Conservation (phyloP, 2,113 vertebrate species). For the Danionella cerebrum region DNA sequence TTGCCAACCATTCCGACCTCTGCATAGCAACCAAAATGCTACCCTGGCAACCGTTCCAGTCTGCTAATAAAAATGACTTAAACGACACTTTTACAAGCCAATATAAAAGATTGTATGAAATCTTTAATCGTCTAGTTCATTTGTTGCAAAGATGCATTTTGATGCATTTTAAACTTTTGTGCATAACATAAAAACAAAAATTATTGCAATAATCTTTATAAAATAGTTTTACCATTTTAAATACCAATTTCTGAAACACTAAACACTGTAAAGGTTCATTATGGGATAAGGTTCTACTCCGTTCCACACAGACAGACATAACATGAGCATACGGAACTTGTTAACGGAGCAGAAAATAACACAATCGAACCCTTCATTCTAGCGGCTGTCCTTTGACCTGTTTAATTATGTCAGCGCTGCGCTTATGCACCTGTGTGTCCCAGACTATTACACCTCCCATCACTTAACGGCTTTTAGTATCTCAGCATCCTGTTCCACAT, state of each 20-base stretch:
- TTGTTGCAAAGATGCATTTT: no score
- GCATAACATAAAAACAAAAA: no score
- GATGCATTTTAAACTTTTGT: no score
- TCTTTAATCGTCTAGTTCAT: no score
- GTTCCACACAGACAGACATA: background rate
- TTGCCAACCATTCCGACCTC: no score
- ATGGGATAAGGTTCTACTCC: background rate
- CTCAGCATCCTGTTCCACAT: slow-evolving; percentile 20
- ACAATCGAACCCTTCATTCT: slow-evolving; percentile 33
- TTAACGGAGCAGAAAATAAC: slow-evolving; percentile 36
- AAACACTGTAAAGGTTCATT: slow-evolving; percentile 6
- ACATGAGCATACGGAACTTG: slow-evolving; percentile 37
- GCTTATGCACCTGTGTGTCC: slow-evolving; percentile 42
- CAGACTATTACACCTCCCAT: slow-evolving; percentile 31
- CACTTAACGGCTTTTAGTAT: slow-evolving; percentile 19
- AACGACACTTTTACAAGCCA: no score
- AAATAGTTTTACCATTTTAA: background rate
- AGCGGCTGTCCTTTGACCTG: slow-evolving; percentile 38
- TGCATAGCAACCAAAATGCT: no score
- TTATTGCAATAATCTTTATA: no score
- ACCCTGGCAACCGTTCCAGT: no score
- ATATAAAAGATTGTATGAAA: no score
- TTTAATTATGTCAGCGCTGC: slow-evolving; percentile 37
- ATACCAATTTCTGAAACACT: background rate
- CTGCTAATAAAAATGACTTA: no score